A percentile compares a stretch with the other conserved stretches of the same genome.
Conservation (phyloP, 2,888 invertebrate genomes). For the Hedychridium roseum region DNA sequence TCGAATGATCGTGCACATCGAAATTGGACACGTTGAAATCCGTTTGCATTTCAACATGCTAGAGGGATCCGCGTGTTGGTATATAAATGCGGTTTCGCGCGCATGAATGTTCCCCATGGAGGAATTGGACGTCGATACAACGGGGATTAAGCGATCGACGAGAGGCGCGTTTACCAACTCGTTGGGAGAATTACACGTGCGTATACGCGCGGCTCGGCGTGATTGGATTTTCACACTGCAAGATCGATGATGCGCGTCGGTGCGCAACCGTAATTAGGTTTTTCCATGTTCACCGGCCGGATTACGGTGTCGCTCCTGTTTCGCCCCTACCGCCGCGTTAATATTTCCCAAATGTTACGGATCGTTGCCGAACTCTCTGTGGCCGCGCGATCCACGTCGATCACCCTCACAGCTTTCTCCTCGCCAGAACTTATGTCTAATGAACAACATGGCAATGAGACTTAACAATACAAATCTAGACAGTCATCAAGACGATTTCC, state of each 20-base stretch:
- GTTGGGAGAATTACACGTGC: conserved; percentile 29
- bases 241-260: conserved; percentile 33
- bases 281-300: conserved; percentile 39
- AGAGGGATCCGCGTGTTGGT: no score
- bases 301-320: conserved; percentile 31
- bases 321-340: conserved; percentile 22
- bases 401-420: no score
- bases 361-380: not conserved
- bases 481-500: no score
- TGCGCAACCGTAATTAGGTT: conserved; percentile 47
- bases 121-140: conserved; percentile 17
- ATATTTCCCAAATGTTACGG: conserved; percentile 16
- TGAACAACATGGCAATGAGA: no score
- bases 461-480: no score
- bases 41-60: no score
- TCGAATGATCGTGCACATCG: no score
- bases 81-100: no score
- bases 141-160: conserved; percentile 25
- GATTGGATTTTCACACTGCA: conserved; percentile 37
- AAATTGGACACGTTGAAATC: no score
- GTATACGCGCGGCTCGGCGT: conserved; percentile 23
- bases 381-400: not conserved
- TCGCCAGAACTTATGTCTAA: no score
- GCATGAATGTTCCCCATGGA: conserved; percentile 2
- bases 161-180: conserved; percentile 24